Conservation (phyloP, 2,888 invertebrate genomes). For the Copidosoma aretas region DNA sequence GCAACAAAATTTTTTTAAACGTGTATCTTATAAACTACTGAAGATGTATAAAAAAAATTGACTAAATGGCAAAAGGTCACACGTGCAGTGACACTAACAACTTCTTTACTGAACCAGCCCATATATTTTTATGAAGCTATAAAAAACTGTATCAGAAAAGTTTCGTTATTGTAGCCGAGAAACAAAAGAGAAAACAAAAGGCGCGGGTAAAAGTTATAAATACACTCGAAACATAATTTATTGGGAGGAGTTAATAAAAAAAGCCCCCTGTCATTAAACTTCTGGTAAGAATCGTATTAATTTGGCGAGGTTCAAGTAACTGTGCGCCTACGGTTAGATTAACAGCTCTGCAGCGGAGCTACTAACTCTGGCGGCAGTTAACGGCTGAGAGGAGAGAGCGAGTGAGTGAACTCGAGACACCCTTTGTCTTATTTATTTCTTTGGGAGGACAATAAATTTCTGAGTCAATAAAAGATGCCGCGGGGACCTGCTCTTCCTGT, state of each 20-base stretch:
- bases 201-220: not conserved
- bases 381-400: not conserved
- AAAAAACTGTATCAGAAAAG: too few relatives aligned
- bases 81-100: too few relatives aligned
- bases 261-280: conserved; percentile 26
- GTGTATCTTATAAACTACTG: too few relatives aligned
- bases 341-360: conserved; percentile 12
- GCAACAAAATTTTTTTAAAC: too few relatives aligned
- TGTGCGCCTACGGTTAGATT: conserved; percentile 19
- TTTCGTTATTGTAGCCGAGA: not conserved
- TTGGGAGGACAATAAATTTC: conserved; percentile 27
- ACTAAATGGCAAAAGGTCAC: too few relatives aligned
- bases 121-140: too few relatives aligned
- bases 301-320: conserved; percentile 16
- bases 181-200: not conserved
- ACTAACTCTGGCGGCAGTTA: conserved; percentile 24
- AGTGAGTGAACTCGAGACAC: not conserved
- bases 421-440: conserved; percentile 38
- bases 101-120: too few relatives aligned
- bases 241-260: conserved; percentile 12
- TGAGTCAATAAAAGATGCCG: conserved; percentile 26
- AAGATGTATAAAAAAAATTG: too few relatives aligned
- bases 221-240: conserved; percentile 1
- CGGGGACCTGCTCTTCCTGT: not conserved
- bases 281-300: conserved; percentile 29